Conservation (phyloP, 2,888 invertebrate genomes). For the Crocallis elinguaria region DNA sequence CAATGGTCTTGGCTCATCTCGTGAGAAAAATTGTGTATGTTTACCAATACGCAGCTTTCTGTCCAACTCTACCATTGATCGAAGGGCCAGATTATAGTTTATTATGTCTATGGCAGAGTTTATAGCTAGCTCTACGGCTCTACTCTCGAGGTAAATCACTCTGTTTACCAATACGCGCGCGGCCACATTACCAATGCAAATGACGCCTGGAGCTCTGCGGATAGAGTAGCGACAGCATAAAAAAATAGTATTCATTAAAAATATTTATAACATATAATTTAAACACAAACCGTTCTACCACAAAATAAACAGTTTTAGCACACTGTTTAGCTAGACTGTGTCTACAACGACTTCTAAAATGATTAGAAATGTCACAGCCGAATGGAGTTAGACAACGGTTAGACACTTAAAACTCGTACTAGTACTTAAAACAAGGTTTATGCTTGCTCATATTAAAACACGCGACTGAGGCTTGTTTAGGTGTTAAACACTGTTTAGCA, state of each 20-base stretch:
- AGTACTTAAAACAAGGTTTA: no score
- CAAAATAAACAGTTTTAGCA: no score
- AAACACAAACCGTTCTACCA: no score
- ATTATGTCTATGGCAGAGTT: conserved; percentile 14
- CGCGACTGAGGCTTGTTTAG: no score
- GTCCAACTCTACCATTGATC: conserved; percentile 4
- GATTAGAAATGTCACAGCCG: no score
- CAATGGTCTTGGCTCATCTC: conserved; percentile 11
- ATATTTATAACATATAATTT: no score
- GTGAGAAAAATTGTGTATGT: conserved; percentile 70
- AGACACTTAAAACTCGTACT: no score
- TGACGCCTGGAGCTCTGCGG: conserved; percentile 70
- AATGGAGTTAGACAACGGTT: no score
- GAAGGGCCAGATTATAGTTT: conserved; percentile 2
- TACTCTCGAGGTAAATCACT: conserved; percentile 64
- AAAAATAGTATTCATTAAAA: neutral
- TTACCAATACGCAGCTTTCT: conserved; percentile 62
- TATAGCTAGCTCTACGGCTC: conserved; percentile 9
- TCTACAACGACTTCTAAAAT: no score
- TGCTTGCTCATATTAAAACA: no score
- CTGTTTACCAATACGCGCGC: conserved; percentile 74
- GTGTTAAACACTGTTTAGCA: no score
- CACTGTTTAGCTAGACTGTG: no score
- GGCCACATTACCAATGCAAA: conserved; percentile 82
- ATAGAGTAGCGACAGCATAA: conserved; percentile 54